Base-by-base conservation (phyloP, 2,888 invertebrate genomes). In the Ametastegia equiseti region DNA sequence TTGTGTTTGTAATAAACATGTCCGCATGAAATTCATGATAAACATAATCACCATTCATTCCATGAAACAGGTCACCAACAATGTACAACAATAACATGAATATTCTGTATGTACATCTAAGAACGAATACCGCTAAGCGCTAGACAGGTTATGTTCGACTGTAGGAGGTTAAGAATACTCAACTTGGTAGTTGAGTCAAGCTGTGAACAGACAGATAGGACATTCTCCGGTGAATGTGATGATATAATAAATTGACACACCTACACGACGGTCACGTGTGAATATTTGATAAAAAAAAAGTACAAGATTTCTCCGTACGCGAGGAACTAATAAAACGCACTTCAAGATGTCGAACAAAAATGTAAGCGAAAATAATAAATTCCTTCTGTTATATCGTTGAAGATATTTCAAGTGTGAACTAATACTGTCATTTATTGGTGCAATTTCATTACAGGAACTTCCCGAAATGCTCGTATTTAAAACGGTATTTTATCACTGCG, bases 401-500 rank as follows among this genome's bases (percentile, higher is more conserved):
- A 7, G 27, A 60, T 13, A 11, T 60, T 11, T 5, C 2, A 19
- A 67, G 19, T 23, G n/a, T 27, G 13, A 63, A 63, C n/a, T 67
- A 67, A 9, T 39, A 6, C 65, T 67, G 39, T 71, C 7, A 67
- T 57, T 75, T 27, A 50, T 75, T 30, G 23, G n/a, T 57, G 19
- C 27, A 54, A 67, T 84, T 87, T 86, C 81, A 83, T 93, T 93
- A 86, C 91, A 94, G 94, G 95, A 95, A 88, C 88, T 94, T 89
- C 93, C 95, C 84, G 96, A 96, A 91, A 94, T 95, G 86, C 94
- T 94, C 89, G 94, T 96, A 9, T 97, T 97, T 90, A 94, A 93
- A 90, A 95, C 95, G 84, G 96, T 97, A 75, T 94, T 97, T 83
- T 94, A 94, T 87, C 96, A 97, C 91, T 96, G 95, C 90, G 92